Conservation (phyloP, 2,888 invertebrate genomes). For the Aphrophora alni region DNA sequence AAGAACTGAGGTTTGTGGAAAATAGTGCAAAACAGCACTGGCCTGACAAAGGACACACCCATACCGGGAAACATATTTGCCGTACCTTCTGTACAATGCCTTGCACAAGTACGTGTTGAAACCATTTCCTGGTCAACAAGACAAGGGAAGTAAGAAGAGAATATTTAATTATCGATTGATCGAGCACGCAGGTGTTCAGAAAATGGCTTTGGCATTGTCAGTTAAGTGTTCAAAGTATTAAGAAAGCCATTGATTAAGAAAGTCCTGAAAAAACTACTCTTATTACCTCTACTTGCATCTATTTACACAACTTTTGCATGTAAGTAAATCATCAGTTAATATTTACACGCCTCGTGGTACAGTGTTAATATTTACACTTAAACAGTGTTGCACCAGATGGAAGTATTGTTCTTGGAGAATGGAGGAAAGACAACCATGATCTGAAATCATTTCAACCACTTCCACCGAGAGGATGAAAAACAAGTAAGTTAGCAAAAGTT, state of each 20-base stretch:
- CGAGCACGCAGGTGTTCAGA: conserved; percentile 51
- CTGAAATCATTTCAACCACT: background rate
- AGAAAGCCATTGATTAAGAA: conserved; percentile 44
- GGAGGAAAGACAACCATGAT: conserved; percentile 21
- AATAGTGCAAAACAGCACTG: background rate
- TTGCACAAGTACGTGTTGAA: conserved; percentile 35
- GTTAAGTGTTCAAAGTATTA: conserved; percentile 45
- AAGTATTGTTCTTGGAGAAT: conserved; percentile 27
- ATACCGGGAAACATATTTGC: too few relatives aligned
- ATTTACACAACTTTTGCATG: conserved; percentile 30
- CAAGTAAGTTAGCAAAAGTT: conserved; percentile 4
- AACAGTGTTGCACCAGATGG: conserved; percentile 25
- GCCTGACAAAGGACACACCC: conserved; percentile 9
- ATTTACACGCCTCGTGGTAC: conserved; percentile 31
- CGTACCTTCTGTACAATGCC: too few relatives aligned
- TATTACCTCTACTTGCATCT: conserved; percentile 36
- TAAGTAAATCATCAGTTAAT: conserved; percentile 14
- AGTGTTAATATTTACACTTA: too few relatives aligned
- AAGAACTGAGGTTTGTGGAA: conserved; percentile 14
- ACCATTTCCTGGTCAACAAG: conserved; percentile 43
- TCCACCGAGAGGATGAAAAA: conserved; percentile 11
- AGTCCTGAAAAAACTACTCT: conserved; percentile 40
- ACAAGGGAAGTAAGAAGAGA: conserved; percentile 43
- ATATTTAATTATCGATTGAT: conserved; percentile 53
- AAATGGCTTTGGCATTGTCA: conserved; percentile 45